Evolutionary conservation across 2,113 vertebrate species (phyloP), one percentile per base, ranked within the genome.

Genomic region (Coryphaenoides rupestris): DNA sequence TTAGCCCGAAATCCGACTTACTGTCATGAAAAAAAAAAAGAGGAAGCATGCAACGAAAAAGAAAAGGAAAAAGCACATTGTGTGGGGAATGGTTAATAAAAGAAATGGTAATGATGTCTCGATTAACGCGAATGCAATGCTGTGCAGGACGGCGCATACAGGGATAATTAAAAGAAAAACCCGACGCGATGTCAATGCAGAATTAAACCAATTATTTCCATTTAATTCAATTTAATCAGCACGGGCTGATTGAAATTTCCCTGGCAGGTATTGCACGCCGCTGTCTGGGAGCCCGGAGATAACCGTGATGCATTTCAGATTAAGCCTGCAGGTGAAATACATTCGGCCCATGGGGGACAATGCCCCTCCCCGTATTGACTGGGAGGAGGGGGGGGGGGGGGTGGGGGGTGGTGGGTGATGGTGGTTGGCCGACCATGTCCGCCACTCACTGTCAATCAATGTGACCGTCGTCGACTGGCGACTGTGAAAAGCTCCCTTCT

Each of bases 221-320:
- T 90, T 86, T 84, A 86, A 90, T 87, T 84, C n/a, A n/a, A 75
- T 70, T 84, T 79, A 76, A 77, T n/a, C n/a, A 71, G 74, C 66
- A 59, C 62, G 58, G 56, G 74, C 76, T 73, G 71, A 87, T 69
- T 89, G 75, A 82, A 83, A 86, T 81, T n/a, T 83, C 81, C 71
- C 65, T 73, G 63, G 70, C 75, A 83, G 78, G 73, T 78, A 66
- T 73, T 62, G 57, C n/a, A n/a, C n/a, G n/a, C 75, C 64, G 75
- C 64, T 72, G 68, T 81, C 74, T 83, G 84, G 73, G 79, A 63
- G 75, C 60, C 75, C 72, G 74, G 45, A 87, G 88, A 90, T 88
- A 85, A 86, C 79, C 72, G 47, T 70, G 82, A 89, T 86, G 81
- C 74, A 78, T 73, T 78, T 78, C 75, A 85, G 85, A 88, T 84